Percentiles rank a stretch among this genome's conserved stretches.
These are phyloP conservation scores for Sarcophaga bullata DNA, from an alignment of 1,140 invertebrate species.

Conservation along the genomic window DNA sequence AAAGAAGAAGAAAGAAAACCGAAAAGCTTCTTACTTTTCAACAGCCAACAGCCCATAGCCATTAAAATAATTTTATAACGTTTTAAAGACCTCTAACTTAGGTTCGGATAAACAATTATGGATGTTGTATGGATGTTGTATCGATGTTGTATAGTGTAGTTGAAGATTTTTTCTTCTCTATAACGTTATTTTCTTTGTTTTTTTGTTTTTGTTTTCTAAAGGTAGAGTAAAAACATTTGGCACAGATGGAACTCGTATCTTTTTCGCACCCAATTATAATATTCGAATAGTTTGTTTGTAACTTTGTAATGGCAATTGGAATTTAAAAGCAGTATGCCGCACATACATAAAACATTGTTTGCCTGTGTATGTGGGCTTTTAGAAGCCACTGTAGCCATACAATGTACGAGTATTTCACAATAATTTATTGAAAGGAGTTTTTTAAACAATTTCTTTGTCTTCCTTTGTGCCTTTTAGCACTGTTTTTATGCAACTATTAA, in stretches of 20 bases:
- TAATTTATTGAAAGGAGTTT: background rate
- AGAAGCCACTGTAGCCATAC: too few relatives aligned
- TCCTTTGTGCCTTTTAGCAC: background rate
- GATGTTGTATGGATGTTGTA: background rate
- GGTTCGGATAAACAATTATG: conserved; percentile 1
- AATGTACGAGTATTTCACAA: too few relatives aligned
- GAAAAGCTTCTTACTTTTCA: background rate
- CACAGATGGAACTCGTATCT: background rate
- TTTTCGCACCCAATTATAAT: conserved; percentile 22
- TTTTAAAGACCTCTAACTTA: conserved; percentile 7
- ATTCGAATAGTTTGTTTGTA: background rate
- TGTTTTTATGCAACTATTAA: too few relatives aligned
- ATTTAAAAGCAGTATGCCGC: background rate
- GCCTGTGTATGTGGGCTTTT: too few relatives aligned
- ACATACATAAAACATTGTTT: too few relatives aligned
- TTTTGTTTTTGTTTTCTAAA: too few relatives aligned
- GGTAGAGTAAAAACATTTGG: background rate
- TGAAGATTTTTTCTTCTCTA: too few relatives aligned
- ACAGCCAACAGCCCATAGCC: background rate
- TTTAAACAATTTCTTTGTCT: background rate
- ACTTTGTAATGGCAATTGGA: background rate
- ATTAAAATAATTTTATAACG: conserved; percentile 1
- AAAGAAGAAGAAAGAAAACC: too few relatives aligned
- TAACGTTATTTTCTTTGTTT: too few relatives aligned
- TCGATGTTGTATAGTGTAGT: too few relatives aligned